Base-by-base conservation (phyloP, 2,888 invertebrate genomes). In the Euphydryas editha region DNA sequence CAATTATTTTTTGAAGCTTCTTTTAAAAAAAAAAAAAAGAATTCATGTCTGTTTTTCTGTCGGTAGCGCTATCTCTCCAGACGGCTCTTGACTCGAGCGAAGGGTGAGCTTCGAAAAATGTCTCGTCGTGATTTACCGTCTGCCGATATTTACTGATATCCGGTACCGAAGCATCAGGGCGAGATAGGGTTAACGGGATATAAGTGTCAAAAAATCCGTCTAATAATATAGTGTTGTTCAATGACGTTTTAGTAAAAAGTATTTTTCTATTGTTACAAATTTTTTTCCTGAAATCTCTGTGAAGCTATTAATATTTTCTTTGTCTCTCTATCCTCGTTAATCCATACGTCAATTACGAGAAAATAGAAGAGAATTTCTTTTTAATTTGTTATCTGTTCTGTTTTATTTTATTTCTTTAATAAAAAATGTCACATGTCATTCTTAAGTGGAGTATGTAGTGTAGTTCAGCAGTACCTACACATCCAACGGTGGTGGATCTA, bases 41-140 rank as follows among this genome's bases (percentile, higher is more conserved):
- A 3, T 44, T n/a, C 42, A 4, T n/a, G 42, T 36, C 37, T 51
- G 54, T 18, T 68, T 74, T 63, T 72, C 84, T 61, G 67, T 76
- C 88, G 39, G 62, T 90, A 85, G 77, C 72, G 77, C 78, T 90
- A 89, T 91, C 90, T 90, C 88, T 88, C 83, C 87, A 90, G 90
- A 89, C 89, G 84, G 81, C 82, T 75, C 85, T 85, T 83, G 82
- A 76, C 80, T 78, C 74, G 71, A 65, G 72, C 73, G 74, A 79
- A 81, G 87, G 89, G 86, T 78, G 86, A 84, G 78, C 78, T 80
- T 82, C 87, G 86, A 86, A 91, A 90, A 88, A 85, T 87, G 90
- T 82, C 85, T 84, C 78, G 81, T 77, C 77, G 86, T 91, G 92
- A 92, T 92, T 91, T 91, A 92, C 81, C 85, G 80, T 82, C 83